phyloP scores from a whole-genome alignment of 2,113 vertebrate species.

The Ranitomeya variabilis region DNA sequence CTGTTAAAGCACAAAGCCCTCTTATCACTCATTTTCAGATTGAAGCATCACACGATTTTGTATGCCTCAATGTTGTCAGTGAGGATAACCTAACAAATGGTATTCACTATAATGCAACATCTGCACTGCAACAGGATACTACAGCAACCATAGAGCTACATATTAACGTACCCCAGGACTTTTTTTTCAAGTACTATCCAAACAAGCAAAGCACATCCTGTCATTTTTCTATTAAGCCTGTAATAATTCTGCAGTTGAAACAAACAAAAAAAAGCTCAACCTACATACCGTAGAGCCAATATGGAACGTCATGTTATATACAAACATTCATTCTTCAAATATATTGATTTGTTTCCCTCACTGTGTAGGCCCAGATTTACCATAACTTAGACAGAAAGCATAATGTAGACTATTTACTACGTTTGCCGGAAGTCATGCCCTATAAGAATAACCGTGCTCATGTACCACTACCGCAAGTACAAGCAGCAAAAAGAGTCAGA shows the following conservation, averaged over 20 bases:
- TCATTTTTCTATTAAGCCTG: background rate
- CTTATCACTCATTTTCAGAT: too few species aligned
- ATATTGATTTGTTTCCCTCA: slow-evolving; percentile 3
- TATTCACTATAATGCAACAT: too few species aligned
- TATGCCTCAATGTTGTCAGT: too few species aligned
- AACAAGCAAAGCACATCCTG: background rate
- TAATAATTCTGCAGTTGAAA: background rate
- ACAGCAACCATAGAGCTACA: background rate
- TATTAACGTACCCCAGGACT: background rate
- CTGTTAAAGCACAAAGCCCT: too few species aligned
- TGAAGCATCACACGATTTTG: too few species aligned
- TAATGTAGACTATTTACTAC: slow-evolving; percentile 36
- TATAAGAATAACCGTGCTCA: slow-evolving; percentile 32
- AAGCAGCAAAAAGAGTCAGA: slow-evolving; percentile 1
- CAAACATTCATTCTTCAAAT: slow-evolving; percentile 24
- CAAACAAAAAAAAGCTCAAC: background rate
- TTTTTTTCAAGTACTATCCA: background rate
- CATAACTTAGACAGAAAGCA: slow-evolving; percentile 33
- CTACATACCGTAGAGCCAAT: background rate
- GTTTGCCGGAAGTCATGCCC: slow-evolving; percentile 39
- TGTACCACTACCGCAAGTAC: slow-evolving; percentile 50
- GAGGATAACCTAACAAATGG: too few species aligned
- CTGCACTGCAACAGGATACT: background rate
- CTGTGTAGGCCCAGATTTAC: slow-evolving; percentile 35
- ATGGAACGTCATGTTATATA: slow-evolving; percentile 27